phyloP scores from a whole-genome alignment of 2,113 vertebrate genomes.

The Alexandromys fortis region DNA sequence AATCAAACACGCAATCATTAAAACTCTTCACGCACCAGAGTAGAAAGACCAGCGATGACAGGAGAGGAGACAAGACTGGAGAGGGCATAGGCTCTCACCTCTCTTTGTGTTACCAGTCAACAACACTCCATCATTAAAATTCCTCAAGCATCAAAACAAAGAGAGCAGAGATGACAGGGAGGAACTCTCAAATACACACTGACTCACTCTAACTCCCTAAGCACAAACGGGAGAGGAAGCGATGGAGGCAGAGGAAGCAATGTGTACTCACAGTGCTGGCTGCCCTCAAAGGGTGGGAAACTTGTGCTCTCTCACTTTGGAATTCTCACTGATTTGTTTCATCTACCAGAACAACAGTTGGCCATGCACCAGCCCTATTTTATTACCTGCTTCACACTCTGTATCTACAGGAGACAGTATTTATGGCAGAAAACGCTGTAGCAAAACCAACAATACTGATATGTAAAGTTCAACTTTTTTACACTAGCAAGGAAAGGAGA shows the following conservation, averaged over 20 bases:
- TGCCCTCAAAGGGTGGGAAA: background rate
- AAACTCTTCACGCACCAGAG: background rate
- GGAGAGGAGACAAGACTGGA: background rate
- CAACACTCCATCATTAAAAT: background rate
- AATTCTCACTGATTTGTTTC: conserved; percentile 60
- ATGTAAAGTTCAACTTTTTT: background rate
- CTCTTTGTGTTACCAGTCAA: background rate
- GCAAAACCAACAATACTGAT: conserved; percentile 70
- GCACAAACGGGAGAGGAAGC: background rate
- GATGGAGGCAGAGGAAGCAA: background rate
- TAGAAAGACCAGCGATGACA: background rate
- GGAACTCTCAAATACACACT: background rate
- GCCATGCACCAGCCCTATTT: conserved; percentile 38
- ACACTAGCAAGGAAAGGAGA: background rate
- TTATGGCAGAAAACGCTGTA: conserved; percentile 64
- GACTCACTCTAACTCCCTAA: background rate
- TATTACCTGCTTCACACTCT: conserved; percentile 55
- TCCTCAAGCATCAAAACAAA: background rate
- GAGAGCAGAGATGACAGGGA: background rate
- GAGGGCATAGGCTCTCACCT: background rate
- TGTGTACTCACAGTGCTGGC: background rate
- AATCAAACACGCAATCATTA: background rate
- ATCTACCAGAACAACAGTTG: conserved; percentile 60
- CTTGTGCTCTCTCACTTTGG: background rate
- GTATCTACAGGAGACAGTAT: conserved; percentile 60